Percentiles rank a stretch among this genome's conserved stretches.
Conservation (phyloP, 2,797 vertebrate species). For the Channa striata region DNA sequence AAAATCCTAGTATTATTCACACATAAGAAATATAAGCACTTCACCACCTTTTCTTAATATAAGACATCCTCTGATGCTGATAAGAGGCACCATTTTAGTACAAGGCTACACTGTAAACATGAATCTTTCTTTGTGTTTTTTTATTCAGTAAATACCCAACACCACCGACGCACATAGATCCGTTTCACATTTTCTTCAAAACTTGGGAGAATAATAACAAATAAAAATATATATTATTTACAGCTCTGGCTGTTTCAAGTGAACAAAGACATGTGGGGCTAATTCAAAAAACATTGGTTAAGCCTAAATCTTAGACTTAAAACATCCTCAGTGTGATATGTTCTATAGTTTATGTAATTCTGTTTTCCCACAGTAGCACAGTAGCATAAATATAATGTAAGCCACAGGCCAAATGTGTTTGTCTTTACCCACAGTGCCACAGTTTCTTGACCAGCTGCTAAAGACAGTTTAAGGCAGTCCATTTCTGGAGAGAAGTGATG, state of each 20-base stretch:
- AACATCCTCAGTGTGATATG: constrained; percentile 37
- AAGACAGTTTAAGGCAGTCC: constrained; percentile 50
- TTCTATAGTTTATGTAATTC: constrained; percentile 13
- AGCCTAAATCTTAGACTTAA: constrained; percentile 42
- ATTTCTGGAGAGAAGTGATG: constrained; percentile 42
- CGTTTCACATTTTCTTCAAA: constrained; percentile 51
- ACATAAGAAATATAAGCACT: constrained; percentile 50
- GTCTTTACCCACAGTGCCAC: constrained; percentile 23
- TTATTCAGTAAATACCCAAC: constrained; percentile 75
- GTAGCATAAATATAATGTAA: constrained; percentile 32
- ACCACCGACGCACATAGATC: constrained; percentile 40
- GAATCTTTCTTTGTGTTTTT: constrained; percentile 36
- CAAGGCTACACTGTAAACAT: constrained; percentile 76
- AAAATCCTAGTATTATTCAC: constrained; percentile 51
- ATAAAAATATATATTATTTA: constrained; percentile 44
- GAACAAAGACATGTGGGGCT: constrained; percentile 46
- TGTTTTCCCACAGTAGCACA: constrained; percentile 24
- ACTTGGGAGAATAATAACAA: constrained; percentile 26
- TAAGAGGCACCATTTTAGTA: constrained; percentile 57
- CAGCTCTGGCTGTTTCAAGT: constrained; percentile 63
- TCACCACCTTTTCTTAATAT: constrained; percentile 77
- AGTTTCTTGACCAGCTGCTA: constrained; percentile 8
- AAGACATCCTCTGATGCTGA: constrained; percentile 74
- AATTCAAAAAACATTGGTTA: constrained; percentile 35
- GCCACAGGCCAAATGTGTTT: constrained; percentile 7